phyloP scores from a whole-genome alignment of 2,888 invertebrate species.

The Rotaria sp. region DNA sequence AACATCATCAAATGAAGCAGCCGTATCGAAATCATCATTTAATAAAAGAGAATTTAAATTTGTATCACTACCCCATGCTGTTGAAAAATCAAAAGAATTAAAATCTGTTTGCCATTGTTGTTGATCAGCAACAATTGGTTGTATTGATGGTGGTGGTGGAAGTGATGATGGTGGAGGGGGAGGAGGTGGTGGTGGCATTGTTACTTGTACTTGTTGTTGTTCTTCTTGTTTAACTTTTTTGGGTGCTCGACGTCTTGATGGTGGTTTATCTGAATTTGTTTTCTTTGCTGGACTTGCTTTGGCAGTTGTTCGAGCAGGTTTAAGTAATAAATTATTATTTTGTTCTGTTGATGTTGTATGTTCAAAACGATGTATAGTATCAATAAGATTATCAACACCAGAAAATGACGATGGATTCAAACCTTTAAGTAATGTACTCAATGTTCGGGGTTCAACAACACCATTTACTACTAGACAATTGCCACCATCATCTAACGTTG shows the following conservation, averaged over 20 bases:
- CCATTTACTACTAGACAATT: constrained; percentile 12
- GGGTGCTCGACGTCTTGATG: background rate
- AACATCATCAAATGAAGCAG: constrained; percentile 24
- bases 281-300: background rate
- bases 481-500: background rate
- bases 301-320: background rate
- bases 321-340: background rate
- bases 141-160: background rate
- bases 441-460: background rate
- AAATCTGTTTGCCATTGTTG: constrained; percentile 26
- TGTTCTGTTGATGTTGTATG: background rate
- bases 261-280: background rate
- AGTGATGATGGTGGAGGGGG: background rate
- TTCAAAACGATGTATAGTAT: constrained; percentile 21
- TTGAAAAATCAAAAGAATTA: constrained; percentile 19
- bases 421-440: constrained; percentile 6
- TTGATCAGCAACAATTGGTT: constrained; percentile 7
- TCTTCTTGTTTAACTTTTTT: background rate
- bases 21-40: constrained; percentile 29
- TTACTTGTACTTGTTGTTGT: background rate
- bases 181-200: background rate
- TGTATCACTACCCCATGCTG: background rate
- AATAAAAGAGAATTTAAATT: constrained; percentile 27
- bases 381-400: constrained; percentile 21
- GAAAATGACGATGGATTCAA: background rate